Percentiles rank a stretch among this genome's conserved stretches.
These are phyloP conservation scores for Dryobota labecula DNA, from an alignment of 2,888 invertebrate species.

Conservation along the genomic window DNA sequence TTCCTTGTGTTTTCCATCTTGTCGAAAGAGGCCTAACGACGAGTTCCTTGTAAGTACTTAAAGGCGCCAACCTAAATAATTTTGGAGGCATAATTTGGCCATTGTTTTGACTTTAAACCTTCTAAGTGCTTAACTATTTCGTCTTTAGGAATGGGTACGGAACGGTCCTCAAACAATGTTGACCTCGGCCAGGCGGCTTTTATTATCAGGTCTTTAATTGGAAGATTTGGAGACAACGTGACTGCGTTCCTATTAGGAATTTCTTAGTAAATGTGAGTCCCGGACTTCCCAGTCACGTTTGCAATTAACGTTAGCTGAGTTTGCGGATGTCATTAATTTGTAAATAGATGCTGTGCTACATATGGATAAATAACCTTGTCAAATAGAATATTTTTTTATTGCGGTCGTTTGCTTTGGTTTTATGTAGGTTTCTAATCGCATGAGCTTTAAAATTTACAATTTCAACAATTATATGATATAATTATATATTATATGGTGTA, in stretches of 20 bases:
- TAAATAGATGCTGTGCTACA: conserved; percentile 29
- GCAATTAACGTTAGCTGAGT: conserved; percentile 58
- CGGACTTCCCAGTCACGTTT: conserved; percentile 60
- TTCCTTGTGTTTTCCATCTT: conserved; percentile 57
- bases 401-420: conserved; percentile 1
- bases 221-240: conserved; percentile 48
- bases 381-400: conserved; percentile 5
- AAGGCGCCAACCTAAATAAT: conserved; percentile 43
- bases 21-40: conserved; percentile 34
- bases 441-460: neutral
- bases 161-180: conserved; percentile 41
- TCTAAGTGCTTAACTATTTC: conserved; percentile 51
- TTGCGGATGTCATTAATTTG: conserved; percentile 46
- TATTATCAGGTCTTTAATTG: conserved; percentile 35
- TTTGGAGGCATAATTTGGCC: conserved; percentile 56
- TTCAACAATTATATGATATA: no score
- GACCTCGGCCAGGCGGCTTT: conserved; percentile 24
- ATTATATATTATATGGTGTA: no score
- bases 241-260: conserved; percentile 26
- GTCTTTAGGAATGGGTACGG: conserved; percentile 33
- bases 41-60: conserved; percentile 45
- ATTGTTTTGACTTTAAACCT: conserved; percentile 45
- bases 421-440: neutral
- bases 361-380: neutral
- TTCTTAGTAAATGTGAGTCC: conserved; percentile 33